Evolutionary conservation across 2,797 vertebrate genomes (phyloP).

Genomic region (Xerus rutilus): DNA sequence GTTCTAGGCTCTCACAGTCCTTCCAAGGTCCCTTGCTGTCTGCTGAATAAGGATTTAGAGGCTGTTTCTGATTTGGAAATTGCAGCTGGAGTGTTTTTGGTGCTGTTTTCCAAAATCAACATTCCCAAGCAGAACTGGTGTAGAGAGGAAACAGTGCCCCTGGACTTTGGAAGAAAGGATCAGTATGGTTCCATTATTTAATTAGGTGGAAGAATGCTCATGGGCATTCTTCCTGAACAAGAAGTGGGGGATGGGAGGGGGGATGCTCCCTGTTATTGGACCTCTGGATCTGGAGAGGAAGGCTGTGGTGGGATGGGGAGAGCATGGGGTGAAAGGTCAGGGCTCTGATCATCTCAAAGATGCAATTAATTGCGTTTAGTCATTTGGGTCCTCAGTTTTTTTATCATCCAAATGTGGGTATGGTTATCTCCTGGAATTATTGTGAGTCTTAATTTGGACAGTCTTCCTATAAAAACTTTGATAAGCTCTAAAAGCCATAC

Average conservation of each 20-base stretch:
- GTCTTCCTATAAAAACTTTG: slow-evolving; percentile 4
- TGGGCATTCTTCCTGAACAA: not conserved
- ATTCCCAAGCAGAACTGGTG: slow-evolving; percentile 74
- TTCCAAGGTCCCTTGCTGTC: not conserved
- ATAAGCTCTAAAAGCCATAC: not conserved
- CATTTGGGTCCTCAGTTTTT: not conserved
- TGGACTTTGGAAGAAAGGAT: slow-evolving; percentile 73
- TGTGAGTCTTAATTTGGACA: not conserved
- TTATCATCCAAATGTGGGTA: not conserved
- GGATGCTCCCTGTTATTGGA: not conserved
- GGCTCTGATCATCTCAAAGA: not conserved
- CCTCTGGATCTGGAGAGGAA: not conserved
- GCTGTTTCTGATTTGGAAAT: slow-evolving; percentile 82
- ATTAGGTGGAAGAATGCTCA: slow-evolving; percentile 76
- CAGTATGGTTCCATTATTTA: slow-evolving; percentile 78
- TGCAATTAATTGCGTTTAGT: not conserved
- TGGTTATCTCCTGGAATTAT: slow-evolving; percentile 18
- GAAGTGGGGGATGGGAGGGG: not conserved
- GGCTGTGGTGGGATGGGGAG: not conserved
- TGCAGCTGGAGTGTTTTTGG: slow-evolving; percentile 64
- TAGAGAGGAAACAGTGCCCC: slow-evolving; percentile 71
- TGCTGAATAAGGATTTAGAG: slow-evolving; percentile 60
- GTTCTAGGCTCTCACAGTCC: not conserved
- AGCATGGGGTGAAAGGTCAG: not conserved
- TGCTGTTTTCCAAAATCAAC: slow-evolving; percentile 80